Evolutionary conservation across 2,797 vertebrate species (phyloP), one percentile per base, ranked within the genome.

Genomic region (Micromesistius poutassou): DNA sequence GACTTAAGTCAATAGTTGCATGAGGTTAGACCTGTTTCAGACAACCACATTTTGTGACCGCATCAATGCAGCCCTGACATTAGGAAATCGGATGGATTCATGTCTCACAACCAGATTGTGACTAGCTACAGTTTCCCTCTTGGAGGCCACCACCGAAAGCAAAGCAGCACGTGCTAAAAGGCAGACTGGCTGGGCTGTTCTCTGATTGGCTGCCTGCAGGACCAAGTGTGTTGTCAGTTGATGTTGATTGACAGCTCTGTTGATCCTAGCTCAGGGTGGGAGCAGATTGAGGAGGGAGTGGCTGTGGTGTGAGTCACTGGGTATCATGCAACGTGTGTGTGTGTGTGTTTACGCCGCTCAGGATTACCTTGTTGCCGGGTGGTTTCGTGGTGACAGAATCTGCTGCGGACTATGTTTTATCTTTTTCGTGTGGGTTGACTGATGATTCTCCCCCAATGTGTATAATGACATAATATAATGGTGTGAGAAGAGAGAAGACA

Each of bases 241-340:
- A 31, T 30, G 19, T 66, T 76, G 77, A 77, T 73, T 40, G 76
- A 35, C 74, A 72, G 73, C n/a, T 78, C 46, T 76, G 74, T 66
- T 80, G 75, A 80, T 77, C 72, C 55, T 16, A 3, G 30, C 71
- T 72, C 0, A 50, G 73, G 38, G 79, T 79, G 78, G 78, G 73
- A 78, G 79, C 33, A 62, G 35, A 62, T 76, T 78, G 30, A n/a
- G 72, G 74, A 74, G 76, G 76, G 74, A 9, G 40, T 55, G 35
- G 55, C 55, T 76, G 55, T 28, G 25, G 55, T 31, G 14, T 83
- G 77, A 79, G 36, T 78, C 72, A 75, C 10, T 50, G 73, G 77
- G 46, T 74, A 50, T 62, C 77, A 79, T 78, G 33, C 31, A 35
- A 31, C 30, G 42, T 83, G 70, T 73, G 33, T 42, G 25, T 72